phyloP scores from a whole-genome alignment of 2,797 vertebrate genomes.

The Tapera naevia region DNA sequence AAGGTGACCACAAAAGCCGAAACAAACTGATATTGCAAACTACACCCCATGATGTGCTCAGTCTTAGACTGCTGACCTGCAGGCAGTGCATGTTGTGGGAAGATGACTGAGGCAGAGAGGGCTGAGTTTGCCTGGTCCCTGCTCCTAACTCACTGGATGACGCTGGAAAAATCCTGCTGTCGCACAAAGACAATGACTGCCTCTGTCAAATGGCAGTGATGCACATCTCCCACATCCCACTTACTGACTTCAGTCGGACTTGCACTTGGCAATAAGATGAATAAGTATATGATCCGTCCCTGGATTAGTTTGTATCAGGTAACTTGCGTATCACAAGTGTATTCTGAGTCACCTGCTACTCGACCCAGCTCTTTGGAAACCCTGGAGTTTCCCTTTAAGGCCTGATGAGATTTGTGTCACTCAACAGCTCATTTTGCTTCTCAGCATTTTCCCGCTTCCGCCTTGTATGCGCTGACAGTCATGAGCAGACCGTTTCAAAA shows the following conservation, averaged over 20 bases:
- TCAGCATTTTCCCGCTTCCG: slow-evolving; percentile 73
- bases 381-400: slow-evolving; percentile 65
- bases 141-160: neutral
- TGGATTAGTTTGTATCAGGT: neutral
- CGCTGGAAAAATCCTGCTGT: neutral
- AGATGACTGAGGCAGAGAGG: neutral
- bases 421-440: slow-evolving; percentile 61
- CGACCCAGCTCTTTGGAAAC: slow-evolving; percentile 10
- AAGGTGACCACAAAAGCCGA: neutral
- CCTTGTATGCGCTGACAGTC: neutral
- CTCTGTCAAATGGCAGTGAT: neutral
- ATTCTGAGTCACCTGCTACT: neutral
- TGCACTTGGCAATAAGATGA: neutral
- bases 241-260: neutral
- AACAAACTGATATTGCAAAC: neutral
- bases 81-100: neutral
- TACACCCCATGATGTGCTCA: neutral
- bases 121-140: neutral
- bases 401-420: slow-evolving; percentile 39
- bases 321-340: neutral
- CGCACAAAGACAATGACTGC: too few relatives aligned
- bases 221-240: neutral
- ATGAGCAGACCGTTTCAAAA: slow-evolving; percentile 14
- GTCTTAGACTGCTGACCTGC: neutral
- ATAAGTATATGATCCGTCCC: neutral